phyloP scores from a whole-genome alignment of 2,797 vertebrate genomes.

The Chelidonichthys spinosus region DNA sequence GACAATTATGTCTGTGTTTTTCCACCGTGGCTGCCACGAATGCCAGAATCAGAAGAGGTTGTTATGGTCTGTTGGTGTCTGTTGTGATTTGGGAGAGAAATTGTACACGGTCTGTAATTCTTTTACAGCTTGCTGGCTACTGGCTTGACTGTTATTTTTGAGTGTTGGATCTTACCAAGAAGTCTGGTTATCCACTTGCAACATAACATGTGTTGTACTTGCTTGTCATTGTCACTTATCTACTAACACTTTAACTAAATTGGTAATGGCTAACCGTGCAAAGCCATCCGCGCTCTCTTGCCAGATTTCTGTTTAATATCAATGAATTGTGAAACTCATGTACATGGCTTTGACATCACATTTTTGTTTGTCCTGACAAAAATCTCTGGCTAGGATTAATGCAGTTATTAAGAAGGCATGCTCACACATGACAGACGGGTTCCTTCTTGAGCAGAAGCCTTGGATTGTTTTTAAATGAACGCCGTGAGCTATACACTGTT shows the following conservation, averaged over 20 bases:
- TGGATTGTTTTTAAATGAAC: constrained; percentile 16
- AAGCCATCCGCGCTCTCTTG: neutral
- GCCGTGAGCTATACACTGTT: neutral
- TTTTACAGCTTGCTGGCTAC: neutral
- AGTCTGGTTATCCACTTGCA: neutral
- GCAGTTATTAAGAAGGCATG: neutral
- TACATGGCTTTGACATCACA: constrained; percentile 4
- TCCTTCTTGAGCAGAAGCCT: constrained; percentile 3
- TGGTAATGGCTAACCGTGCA: constrained; percentile 22
- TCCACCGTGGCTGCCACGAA: neutral
- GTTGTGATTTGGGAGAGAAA: neutral
- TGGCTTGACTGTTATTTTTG: constrained; percentile 5
- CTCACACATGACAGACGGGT: neutral
- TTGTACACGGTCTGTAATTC: constrained; percentile 1
- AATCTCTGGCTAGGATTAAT: constrained; percentile 34
- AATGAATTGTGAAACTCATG: constrained; percentile 20
- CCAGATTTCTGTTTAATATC: constrained; percentile 32
- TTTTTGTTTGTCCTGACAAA: neutral
- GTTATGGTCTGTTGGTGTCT: constrained; percentile 14
- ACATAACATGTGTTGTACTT: neutral
- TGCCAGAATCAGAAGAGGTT: constrained; percentile 3
- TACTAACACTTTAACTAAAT: constrained; percentile 9
- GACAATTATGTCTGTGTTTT: constrained; percentile 23
- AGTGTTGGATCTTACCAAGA: neutral
- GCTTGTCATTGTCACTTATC: constrained; percentile 25